phyloP scores from a whole-genome alignment of 2,113 vertebrate genomes.

The Barbus barbus region DNA sequence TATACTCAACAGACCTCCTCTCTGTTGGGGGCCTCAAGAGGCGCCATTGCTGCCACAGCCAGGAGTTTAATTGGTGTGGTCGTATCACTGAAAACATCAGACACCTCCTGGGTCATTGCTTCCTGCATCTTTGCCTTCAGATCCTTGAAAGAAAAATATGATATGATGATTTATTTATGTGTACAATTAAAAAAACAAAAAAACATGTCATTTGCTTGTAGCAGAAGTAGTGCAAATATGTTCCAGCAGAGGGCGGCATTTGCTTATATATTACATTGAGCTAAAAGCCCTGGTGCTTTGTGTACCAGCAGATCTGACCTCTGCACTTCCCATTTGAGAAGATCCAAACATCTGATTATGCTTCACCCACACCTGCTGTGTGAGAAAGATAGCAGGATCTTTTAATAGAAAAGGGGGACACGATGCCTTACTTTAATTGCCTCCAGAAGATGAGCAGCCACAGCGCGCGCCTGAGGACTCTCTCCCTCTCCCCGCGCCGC shows the following conservation, averaged over 20 bases:
- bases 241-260: constrained; percentile 7
- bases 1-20: constrained; percentile 77
- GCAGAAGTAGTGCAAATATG: neutral
- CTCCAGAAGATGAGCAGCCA: constrained; percentile 91
- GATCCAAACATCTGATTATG: constrained; percentile 12
- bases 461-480: constrained; percentile 84
- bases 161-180: neutral
- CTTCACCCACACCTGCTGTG: constrained; percentile 13
- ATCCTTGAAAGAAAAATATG: constrained; percentile 74
- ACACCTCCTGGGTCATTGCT: constrained; percentile 98
- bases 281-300: neutral
- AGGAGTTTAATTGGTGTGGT: constrained; percentile 96
- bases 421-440: constrained; percentile 85
- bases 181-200: no score
- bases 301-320: constrained; percentile 9
- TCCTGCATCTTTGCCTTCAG: constrained; percentile 95
- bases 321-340: constrained; percentile 20
- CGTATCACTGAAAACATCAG: constrained; percentile 96
- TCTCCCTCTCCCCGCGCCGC: constrained; percentile 90
- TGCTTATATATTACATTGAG: neutral
- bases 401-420: constrained; percentile 34
- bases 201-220: neutral
- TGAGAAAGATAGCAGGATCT: constrained; percentile 5
- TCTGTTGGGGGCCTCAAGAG: constrained; percentile 89
- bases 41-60: constrained; percentile 94